Base-by-base conservation (phyloP, 2,797 vertebrate species). In the Fundulus diaphanus region DNA sequence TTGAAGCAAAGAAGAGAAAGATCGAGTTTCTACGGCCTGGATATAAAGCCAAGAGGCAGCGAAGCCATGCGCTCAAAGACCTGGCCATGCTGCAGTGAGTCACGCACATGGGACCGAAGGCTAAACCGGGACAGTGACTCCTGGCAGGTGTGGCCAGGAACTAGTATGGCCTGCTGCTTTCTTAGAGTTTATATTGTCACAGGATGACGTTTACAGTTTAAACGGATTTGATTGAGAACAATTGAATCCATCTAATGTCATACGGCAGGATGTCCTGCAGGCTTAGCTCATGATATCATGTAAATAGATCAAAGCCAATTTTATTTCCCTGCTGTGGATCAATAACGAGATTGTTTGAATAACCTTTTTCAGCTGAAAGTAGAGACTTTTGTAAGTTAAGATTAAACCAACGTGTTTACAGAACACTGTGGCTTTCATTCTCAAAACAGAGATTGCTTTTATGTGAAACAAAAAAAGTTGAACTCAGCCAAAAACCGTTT, bases 1-100 rank as follows among this genome's bases (percentile, higher is more conserved):
- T 93, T 0, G 97, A 98, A 93, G 96, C 96, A 7, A 98, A 95
- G 89, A 99, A 99, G 89, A 96, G 98, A 85, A 99, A 99, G 91
- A 96, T 96, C 0, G 97, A 97, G 84, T 95, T 97, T 78, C 90
- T 98, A 6, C 95, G 94, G 29, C 96, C 97, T 0, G 92, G 92
- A 42, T 96, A 96, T 82, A 99, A 97, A 92, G 96, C 97, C 27
- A 99, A 99, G 92, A 97, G 92, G 89, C 93, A 92, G 1, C 95
- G 96, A 78, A 93, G 94, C 78, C 94, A 95, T 0, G 84, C 94
- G 0, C 95, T 98, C 56, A 97, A 95, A 90, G 96, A 98, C 73
- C 86, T 99, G 84, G 98, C 98, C 15, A 96, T 99, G 89, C 94
- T 99, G 81, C 94, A 97, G 87, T 99, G 85, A 96, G 67, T 0